phyloP scores from a whole-genome alignment of 2,888 invertebrate species.

The Caradrina kadenii region DNA sequence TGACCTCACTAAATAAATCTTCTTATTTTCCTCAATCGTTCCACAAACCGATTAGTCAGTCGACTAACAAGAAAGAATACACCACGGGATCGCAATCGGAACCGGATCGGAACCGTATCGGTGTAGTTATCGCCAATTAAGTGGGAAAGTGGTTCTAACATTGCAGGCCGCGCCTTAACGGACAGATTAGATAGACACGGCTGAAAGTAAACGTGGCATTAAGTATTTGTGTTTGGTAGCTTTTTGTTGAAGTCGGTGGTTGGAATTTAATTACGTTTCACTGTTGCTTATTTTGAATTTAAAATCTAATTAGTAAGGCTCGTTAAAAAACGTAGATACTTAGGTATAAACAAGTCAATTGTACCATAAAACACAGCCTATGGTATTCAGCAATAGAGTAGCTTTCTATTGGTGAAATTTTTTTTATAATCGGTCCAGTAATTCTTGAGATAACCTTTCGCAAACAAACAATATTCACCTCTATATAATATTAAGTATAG shows the following conservation, averaged over 20 bases:
- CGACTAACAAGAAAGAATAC: conserved; percentile 69
- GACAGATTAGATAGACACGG: conserved; percentile 51
- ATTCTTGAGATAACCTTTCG: too few relatives aligned
- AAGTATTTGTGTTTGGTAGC: conserved; percentile 32
- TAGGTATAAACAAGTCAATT: too few relatives aligned
- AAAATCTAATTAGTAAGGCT: too few relatives aligned
- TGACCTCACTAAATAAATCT: conserved; percentile 34
- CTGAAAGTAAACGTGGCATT: conserved; percentile 27
- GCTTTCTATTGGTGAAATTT: too few relatives aligned
- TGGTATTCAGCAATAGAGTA: too few relatives aligned
- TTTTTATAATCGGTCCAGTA: too few relatives aligned
- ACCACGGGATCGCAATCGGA: conserved; percentile 70
- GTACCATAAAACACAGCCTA: too few relatives aligned
- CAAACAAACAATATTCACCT: too few relatives aligned
- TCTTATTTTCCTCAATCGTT: conserved; percentile 50
- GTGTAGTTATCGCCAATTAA: conserved; percentile 76
- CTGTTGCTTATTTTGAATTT: neutral
- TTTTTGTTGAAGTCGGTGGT: neutral
- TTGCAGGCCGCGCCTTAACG: conserved; percentile 42
- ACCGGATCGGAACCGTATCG: conserved; percentile 60
- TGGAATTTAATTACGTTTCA: neutral
- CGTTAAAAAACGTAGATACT: too few relatives aligned
- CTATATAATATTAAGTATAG: too few relatives aligned
- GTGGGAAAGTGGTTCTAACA: conserved; percentile 60
- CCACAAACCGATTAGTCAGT: conserved; percentile 59